phyloP scores from a whole-genome alignment of 92 coral and sea anemone genomes.

The Virgularia gustaviana region DNA sequence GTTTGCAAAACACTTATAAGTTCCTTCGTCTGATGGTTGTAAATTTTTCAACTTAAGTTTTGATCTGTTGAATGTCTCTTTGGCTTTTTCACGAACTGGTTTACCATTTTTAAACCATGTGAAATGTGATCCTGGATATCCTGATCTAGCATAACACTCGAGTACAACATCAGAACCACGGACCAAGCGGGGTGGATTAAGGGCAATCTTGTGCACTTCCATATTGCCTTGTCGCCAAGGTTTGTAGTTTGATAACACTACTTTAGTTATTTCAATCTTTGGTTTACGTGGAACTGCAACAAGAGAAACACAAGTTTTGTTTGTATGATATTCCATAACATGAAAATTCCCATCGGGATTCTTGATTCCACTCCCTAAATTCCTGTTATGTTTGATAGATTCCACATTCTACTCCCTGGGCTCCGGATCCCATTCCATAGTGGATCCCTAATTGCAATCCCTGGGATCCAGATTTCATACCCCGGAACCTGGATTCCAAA shows the following conservation, averaged over 20 bases:
- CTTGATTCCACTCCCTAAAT: too few relatives aligned
- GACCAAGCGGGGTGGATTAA: background rate
- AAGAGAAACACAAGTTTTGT: background rate
- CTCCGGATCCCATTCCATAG: too few relatives aligned
- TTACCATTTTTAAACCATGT: constrained; percentile 28
- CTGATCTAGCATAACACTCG: constrained; percentile 19
- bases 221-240: constrained; percentile 14
- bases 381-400: too few relatives aligned
- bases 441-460: too few relatives aligned
- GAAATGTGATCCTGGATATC: constrained; percentile 12
- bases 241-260: constrained; percentile 16
- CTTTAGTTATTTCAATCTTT: constrained; percentile 15
- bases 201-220: constrained; percentile 22
- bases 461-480: too few relatives aligned
- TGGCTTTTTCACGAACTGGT: background rate
- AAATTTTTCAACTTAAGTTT: constrained; percentile 2
- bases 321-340: background rate
- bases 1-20: constrained; percentile 72
- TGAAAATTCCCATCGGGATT: too few relatives aligned
- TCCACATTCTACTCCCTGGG: too few relatives aligned
- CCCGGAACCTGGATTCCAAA: too few relatives aligned
- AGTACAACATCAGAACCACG: constrained; percentile 18
- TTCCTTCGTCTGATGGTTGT: constrained; percentile 62
- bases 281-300: constrained; percentile 12
- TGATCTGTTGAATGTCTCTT: constrained; percentile 22